These are phyloP conservation scores for Sycophila texana DNA, from an alignment of 2,888 invertebrate genomes.

Conservation along the genomic window DNA sequence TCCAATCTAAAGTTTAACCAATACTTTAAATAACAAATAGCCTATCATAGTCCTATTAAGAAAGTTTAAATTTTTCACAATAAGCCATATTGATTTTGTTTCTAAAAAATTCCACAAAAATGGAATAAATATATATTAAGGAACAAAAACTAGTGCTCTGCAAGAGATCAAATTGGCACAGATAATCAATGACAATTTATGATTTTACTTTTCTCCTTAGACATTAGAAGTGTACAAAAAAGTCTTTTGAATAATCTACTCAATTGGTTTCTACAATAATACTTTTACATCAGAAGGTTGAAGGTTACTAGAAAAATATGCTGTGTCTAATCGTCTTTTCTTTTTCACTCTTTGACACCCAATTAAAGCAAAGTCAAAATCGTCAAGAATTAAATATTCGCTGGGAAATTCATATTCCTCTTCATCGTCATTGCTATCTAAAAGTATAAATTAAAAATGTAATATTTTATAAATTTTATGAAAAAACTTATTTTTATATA, in stretches of 20 bases:
- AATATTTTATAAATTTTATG: not conserved
- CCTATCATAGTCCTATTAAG: too few species aligned
- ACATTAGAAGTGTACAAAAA: not conserved
- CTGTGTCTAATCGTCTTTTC: slow-evolving; percentile 44
- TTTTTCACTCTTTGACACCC: slow-evolving; percentile 59
- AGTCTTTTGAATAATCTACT: slow-evolving; percentile 10
- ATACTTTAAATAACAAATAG: too few species aligned
- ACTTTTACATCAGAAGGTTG: slow-evolving; percentile 6
- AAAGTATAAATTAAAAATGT: slow-evolving; percentile 21
- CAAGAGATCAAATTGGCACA: slow-evolving; percentile 34
- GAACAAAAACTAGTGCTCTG: slow-evolving; percentile 8
- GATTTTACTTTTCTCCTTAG: slow-evolving; percentile 5
- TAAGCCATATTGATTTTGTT: not conserved
- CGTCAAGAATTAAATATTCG: slow-evolving; percentile 65
- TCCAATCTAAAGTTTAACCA: too few species aligned
- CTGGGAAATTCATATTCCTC: slow-evolving; percentile 61
- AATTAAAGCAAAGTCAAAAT: slow-evolving; percentile 65
- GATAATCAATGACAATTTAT: slow-evolving; percentile 25
- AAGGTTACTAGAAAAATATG: slow-evolving; percentile 1
- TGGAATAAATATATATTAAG: not conserved
- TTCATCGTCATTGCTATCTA: slow-evolving; percentile 59
- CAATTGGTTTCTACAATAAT: slow-evolving; percentile 17
- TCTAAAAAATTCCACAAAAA: not conserved
- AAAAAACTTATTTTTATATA: too few species aligned
- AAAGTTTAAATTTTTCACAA: too few species aligned